These are phyloP conservation scores for Pollachius pollachius DNA, from an alignment of 2,113 vertebrate genomes.

Conservation along the genomic window DNA sequence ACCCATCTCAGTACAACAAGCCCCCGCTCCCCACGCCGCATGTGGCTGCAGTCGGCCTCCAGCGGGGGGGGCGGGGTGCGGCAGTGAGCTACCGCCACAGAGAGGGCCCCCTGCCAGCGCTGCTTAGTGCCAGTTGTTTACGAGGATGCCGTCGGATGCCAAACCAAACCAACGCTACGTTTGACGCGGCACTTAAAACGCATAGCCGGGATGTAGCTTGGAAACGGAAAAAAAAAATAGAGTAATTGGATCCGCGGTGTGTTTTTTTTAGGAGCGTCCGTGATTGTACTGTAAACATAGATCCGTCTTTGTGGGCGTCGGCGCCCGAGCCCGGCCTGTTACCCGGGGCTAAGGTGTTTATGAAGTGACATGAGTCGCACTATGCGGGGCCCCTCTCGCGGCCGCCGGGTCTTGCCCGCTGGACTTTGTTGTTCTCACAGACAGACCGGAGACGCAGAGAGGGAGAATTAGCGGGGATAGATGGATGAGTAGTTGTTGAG, in stretches of 20 bases:
- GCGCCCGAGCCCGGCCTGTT: neutral
- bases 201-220: slow-evolving; percentile 16
- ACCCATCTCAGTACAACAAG: neutral
- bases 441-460: neutral
- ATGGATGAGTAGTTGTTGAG: no score
- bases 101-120: slow-evolving; percentile 12
- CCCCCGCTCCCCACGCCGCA: no score
- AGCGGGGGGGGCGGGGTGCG: neutral
- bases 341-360: slow-evolving; percentile 6
- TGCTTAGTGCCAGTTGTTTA: slow-evolving; percentile 50
- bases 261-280: no score
- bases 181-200: slow-evolving; percentile 30
- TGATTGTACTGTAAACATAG: no score
- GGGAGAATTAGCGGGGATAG: no score
- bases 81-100: neutral
- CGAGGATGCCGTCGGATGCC: slow-evolving; percentile 30
- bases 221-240: slow-evolving; percentile 2
- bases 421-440: slow-evolving; percentile 3
- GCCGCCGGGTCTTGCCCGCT: neutral
- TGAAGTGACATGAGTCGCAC: slow-evolving; percentile 1
- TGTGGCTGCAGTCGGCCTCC: neutral
- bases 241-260: neutral
- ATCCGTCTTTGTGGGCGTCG: no score
- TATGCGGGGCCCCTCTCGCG: slow-evolving; percentile 1
- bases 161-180: slow-evolving; percentile 30